Evolutionary conservation across 2,888 invertebrate species (phyloP).

Genomic region (Agrotis clavis): DNA sequence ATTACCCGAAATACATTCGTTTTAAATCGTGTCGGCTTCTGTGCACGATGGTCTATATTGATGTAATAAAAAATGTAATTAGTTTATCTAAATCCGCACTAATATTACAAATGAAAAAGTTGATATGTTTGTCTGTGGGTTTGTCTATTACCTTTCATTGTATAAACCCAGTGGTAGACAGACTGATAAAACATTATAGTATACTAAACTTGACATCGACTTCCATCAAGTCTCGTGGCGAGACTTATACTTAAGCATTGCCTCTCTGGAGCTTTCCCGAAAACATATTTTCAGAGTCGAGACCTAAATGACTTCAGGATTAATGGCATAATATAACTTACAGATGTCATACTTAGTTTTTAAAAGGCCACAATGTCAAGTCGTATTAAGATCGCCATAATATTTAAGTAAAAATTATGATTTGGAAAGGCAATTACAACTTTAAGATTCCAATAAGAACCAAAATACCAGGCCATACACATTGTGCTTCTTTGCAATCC

Average conservation of each 20-base stretch:
- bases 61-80: neutral
- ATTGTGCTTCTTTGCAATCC: slow-evolving; percentile 61
- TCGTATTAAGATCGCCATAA: neutral
- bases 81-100: neutral
- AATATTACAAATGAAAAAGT: neutral
- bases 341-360: no score
- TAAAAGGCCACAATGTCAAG: no score
- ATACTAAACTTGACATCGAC: no score
- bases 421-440: neutral
- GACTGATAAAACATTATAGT: no score
- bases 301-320: neutral
- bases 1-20: slow-evolving; percentile 44
- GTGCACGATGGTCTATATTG: neutral
- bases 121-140: no score
- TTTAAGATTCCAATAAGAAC: neutral
- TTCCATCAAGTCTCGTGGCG: no score
- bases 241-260: neutral
- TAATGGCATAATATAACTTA: no score
- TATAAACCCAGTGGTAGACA: no score
- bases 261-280: neutral
- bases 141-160: no score
- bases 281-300: neutral
- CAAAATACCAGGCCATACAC: neutral
- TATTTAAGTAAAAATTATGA: neutral
- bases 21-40: neutral